These are phyloP conservation scores for Dascillus cervinus DNA, from an alignment of 2,888 invertebrate species.

Conservation along the genomic window DNA sequence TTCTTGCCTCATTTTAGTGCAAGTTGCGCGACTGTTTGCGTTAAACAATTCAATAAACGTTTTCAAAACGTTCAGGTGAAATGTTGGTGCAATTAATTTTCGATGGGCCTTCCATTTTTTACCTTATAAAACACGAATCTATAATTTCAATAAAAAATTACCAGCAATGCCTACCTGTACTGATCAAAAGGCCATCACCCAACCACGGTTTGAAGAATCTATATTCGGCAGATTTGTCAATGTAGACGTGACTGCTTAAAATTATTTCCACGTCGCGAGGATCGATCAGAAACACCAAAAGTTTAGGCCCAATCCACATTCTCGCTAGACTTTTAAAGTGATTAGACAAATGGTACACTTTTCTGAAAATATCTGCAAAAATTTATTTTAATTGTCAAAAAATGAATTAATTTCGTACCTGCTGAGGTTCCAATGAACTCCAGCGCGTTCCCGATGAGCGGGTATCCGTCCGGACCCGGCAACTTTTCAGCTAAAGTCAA, in stretches of 20 bases:
- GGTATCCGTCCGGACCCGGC: slow-evolving; percentile 64
- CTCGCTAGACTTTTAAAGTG: slow-evolving; percentile 55
- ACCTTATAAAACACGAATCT: slow-evolving; percentile 36
- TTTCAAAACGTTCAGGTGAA: slow-evolving; percentile 80
- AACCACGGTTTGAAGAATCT: slow-evolving; percentile 78
- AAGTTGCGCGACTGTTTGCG: slow-evolving; percentile 68
- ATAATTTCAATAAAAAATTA: not conserved
- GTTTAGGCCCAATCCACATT: slow-evolving; percentile 71
- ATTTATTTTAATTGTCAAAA: slow-evolving; percentile 2
- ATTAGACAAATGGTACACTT: slow-evolving; percentile 47
- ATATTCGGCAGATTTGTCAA: slow-evolving; percentile 74
- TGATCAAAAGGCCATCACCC: slow-evolving; percentile 73
- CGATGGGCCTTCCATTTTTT: slow-evolving; percentile 81
- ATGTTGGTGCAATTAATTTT: slow-evolving; percentile 80
- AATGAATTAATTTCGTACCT: slow-evolving; percentile 45
- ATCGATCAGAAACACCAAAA: slow-evolving; percentile 65
- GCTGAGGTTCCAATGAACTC: slow-evolving; percentile 67
- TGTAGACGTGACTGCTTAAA: slow-evolving; percentile 70
- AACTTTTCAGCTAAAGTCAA: slow-evolving; percentile 64
- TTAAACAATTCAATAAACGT: slow-evolving; percentile 82
- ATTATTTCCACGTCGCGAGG: slow-evolving; percentile 72
- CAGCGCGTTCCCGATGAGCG: slow-evolving; percentile 66
- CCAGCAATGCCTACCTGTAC: slow-evolving; percentile 51
- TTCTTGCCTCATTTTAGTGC: slow-evolving; percentile 64
- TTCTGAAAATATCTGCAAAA: slow-evolving; percentile 62